Evolutionary conservation across 2,113 vertebrate genomes (phyloP), one percentile per base, ranked within the genome.

Genomic region (Myrmophylax atrothorax): DNA sequence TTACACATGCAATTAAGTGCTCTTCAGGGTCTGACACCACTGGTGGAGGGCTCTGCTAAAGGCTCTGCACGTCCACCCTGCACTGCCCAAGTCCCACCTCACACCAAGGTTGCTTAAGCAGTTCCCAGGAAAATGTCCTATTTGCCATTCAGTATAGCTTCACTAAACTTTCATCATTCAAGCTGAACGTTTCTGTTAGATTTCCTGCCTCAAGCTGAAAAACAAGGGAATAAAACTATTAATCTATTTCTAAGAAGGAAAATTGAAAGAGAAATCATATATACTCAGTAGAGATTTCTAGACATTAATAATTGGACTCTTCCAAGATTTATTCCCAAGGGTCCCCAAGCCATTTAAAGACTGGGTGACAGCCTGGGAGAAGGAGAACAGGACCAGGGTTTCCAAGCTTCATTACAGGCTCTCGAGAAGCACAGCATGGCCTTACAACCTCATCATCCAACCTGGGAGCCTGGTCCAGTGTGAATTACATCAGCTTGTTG

Each of bases 121-220:
- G 13, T 37, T 90, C 64, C 68, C 42, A 59, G 59, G 31, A 37
- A 52, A 90, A 63, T 26, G 33, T 56, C 12, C 47, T 49, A 4
- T 68, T 78, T 86, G 26, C 73, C 33, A 19, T 64, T 64, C 4
- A 0, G 10, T 35, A 8, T 7, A 68, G 10, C 18, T 58, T 52
- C 52, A 25, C 73, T 79, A 72, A 91, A 79, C 13, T 53, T 78
- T 9, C 28, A 64, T 78, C 60, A 78, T 64, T 63, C 52, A 29
- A 29, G 29, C 35, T 82, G 76, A 81, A 89, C 89, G 49, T 19
- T 63, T 81, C 37, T 76, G 56, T 53, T 72, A 72, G 24, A 58
- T 79, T 91, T 91, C 78, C 56, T 94, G 77, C 87, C 84, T 91
- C 19, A 3, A 92, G 77, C 42, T 79, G 64, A 52, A 78, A 91